These are phyloP conservation scores for Ostrea edulis DNA, from an alignment of 1,140 invertebrate species.

Conservation along the genomic window DNA sequence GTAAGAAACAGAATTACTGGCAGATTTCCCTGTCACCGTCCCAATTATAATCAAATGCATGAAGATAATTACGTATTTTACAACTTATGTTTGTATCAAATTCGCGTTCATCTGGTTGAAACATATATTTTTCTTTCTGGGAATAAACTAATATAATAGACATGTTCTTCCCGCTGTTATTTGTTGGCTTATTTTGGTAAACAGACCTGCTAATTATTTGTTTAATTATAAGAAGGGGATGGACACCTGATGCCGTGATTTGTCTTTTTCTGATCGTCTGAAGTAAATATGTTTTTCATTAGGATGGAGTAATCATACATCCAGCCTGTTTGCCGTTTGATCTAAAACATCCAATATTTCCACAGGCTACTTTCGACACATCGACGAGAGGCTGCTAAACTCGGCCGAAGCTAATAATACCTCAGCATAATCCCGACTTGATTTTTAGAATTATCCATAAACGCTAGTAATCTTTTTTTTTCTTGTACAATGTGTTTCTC, in stretches of 20 bases:
- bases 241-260: neutral
- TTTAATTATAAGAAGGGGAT: neutral
- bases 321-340: neutral
- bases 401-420: neutral
- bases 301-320: neutral
- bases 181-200: neutral
- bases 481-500: too few relatives aligned
- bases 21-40: too few relatives aligned
- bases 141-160: too few relatives aligned
- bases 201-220: neutral
- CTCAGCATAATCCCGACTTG: neutral
- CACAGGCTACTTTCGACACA: neutral
- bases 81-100: too few relatives aligned
- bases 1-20: too few relatives aligned
- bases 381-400: neutral
- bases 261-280: neutral
- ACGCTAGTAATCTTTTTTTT: too few relatives aligned
- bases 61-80: too few relatives aligned
- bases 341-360: neutral
- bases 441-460: too few relatives aligned
- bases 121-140: too few relatives aligned
- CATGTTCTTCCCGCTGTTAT: too few relatives aligned
- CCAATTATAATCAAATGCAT: too few relatives aligned
- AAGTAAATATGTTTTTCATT: neutral
- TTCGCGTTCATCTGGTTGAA: too few relatives aligned